Evolutionary conservation across 2,888 invertebrate genomes (phyloP).

Genomic region (Galerucella calmariensis): DNA sequence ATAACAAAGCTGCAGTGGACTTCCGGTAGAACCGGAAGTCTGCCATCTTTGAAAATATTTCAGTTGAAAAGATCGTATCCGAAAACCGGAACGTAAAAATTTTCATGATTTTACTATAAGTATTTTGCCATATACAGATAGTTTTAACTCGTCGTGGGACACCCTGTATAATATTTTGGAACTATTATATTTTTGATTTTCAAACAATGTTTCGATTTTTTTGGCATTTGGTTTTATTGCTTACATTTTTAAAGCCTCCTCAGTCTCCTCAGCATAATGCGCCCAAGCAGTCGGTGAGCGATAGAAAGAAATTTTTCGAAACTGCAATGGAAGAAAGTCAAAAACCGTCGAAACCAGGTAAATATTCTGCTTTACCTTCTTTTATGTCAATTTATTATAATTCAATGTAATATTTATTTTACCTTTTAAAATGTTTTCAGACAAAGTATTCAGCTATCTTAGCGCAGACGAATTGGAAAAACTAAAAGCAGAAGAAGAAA

Average conservation of each 20-base stretch:
- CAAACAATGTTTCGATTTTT: slow-evolving; percentile 14
- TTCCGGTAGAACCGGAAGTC: too few relatives aligned
- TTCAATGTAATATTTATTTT: not conserved
- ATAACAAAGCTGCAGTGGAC: too few relatives aligned
- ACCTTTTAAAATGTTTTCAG: slow-evolving; percentile 64
- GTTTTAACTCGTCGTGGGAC: too few relatives aligned
- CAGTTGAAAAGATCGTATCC: too few relatives aligned
- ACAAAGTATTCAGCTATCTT: slow-evolving; percentile 92
- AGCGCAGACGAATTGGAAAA: slow-evolving; percentile 94
- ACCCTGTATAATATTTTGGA: slow-evolving; percentile 21
- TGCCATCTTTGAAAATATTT: too few relatives aligned
- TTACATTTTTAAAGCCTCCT: slow-evolving; percentile 61
- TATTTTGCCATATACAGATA: too few relatives aligned
- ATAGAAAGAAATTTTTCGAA: slow-evolving; percentile 95
- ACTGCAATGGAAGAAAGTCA: slow-evolving; percentile 94
- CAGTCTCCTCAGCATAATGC: slow-evolving; percentile 79
- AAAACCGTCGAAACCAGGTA: slow-evolving; percentile 87
- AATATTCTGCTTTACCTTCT: slow-evolving; percentile 31
- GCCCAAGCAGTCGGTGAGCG: slow-evolving; percentile 88
- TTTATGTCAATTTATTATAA: not conserved
- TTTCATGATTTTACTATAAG: too few relatives aligned
- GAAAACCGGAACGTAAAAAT: too few relatives aligned
- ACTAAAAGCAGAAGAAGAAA: slow-evolving; percentile 93
- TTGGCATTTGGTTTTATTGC: slow-evolving; percentile 32
- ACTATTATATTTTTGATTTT: slow-evolving; percentile 23